A percentile compares a stretch with the other conserved stretches of the same genome.
phyloP scores from a whole-genome alignment of 2,797 vertebrate species.

The Mionectes olivaceus region DNA sequence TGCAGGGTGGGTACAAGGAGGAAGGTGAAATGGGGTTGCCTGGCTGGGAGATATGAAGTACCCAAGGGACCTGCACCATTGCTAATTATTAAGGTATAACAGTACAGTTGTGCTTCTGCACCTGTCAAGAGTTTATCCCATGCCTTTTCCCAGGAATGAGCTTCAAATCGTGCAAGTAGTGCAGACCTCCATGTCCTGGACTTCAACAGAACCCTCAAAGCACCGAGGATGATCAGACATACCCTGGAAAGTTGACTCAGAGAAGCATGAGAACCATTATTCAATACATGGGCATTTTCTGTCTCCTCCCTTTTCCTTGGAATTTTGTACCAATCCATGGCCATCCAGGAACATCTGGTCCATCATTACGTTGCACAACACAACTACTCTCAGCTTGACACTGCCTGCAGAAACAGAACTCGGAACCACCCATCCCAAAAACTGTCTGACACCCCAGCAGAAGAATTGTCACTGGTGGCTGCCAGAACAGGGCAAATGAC shows the following conservation, averaged over 20 bases:
- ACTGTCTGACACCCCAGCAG: neutral
- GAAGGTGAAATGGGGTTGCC: conserved; percentile 17
- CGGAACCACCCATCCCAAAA: neutral
- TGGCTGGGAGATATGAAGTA: neutral
- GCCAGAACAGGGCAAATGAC: neutral
- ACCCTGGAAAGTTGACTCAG: neutral
- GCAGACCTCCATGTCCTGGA: neutral
- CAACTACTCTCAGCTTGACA: neutral
- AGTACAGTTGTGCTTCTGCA: neutral
- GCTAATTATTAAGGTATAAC: neutral
- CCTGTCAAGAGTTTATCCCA: neutral
- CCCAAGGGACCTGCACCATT: neutral
- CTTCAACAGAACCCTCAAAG: neutral
- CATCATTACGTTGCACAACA: neutral
- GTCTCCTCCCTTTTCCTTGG: neutral
- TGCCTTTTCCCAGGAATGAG: neutral
- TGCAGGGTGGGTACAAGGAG: neutral
- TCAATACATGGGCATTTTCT: neutral
- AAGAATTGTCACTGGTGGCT: neutral
- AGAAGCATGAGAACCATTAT: neutral
- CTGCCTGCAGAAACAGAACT: neutral
- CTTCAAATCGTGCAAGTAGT: neutral
- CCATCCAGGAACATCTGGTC: conserved; percentile 13
- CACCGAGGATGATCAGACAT: neutral
- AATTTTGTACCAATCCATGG: neutral